A percentile compares a stretch with the other conserved stretches of the same genome.
These are phyloP conservation scores for Drosophila paranaensis DNA, from an alignment of 2,888 invertebrate species.

Conservation along the genomic window DNA sequence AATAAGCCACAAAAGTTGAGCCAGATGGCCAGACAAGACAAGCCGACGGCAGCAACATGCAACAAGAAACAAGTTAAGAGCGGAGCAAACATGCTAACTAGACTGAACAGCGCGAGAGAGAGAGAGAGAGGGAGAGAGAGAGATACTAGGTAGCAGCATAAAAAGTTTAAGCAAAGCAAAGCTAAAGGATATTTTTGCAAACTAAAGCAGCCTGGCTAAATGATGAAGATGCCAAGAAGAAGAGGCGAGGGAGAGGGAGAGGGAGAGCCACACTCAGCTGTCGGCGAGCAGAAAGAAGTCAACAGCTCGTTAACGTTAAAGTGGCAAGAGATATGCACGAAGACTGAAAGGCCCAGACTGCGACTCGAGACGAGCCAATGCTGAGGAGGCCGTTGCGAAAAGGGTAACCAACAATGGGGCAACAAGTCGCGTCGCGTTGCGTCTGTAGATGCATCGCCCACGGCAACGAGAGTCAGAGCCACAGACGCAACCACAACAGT, in stretches of 20 bases:
- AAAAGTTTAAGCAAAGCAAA: constrained; percentile 14
- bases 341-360: constrained; percentile 43
- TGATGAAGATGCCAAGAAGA: constrained; percentile 53
- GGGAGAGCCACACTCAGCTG: constrained; percentile 65
- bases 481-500: constrained; percentile 10
- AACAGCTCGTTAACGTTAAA: constrained; percentile 81
- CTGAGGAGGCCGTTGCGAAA: constrained; percentile 22
- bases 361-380: constrained; percentile 12
- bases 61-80: constrained; percentile 7
- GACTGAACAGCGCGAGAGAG: constrained; percentile 39
- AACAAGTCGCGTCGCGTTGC: constrained; percentile 73
- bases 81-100: constrained; percentile 49
- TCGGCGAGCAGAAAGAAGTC: constrained; percentile 76
- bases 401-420: constrained; percentile 76
- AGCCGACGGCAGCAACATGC: constrained; percentile 5
- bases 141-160: constrained; percentile 1
- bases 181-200: constrained; percentile 47
- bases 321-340: constrained; percentile 77
- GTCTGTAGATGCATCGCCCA: constrained; percentile 61
- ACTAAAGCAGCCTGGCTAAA: constrained; percentile 39
- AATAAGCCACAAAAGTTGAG: constrained; percentile 46
- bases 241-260: constrained; percentile 4
- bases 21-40: constrained; percentile 42
- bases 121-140: constrained; percentile 5
- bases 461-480: neutral